Evolutionary conservation across 2,888 invertebrate species (phyloP), one percentile per base, ranked within the genome.

Genomic region (Enoplolaimus lenunculus): DNA sequence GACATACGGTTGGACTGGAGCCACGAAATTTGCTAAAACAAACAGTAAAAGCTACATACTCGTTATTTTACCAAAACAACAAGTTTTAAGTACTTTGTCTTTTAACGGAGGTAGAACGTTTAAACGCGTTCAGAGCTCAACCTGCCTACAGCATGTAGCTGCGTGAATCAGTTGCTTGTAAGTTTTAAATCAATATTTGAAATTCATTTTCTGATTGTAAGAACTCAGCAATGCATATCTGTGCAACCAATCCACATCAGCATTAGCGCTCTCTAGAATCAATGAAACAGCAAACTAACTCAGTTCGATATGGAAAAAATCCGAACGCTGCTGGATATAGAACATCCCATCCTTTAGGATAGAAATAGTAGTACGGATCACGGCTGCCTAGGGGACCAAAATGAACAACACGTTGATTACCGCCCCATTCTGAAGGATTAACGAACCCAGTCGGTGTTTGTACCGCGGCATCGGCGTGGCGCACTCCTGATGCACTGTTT

Each of bases 311-410:
- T 1, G 80, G 80, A 60, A 80, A 80, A 72, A 80, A 80, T 34
- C 80, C 80, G 71, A 80, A 80, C 2, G 76, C 75, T 0, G 80
- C 80, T 31, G 80, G 80, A 73, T 80, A 80, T 26, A 80, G 72
- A 21, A 79, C 76, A 69, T 80, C 80, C 80, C 80, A 80, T 16
- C 80, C 79, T 72, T 80, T 80, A 1, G 79, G 79, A 70, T 79
- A 79, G 68, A 79, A 79, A 69, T 78, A 78, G 71, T 79, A 80
- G 73, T 77, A 80, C 0, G 79, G 79, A 72, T 80, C 80, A 21
- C 80, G 71, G 62, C 78, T 77, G 13, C 79, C 80, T 78, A 80
- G 78, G 21, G 80, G 80, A 0, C 80, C 80, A 71, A 78, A 80
- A 70, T 80, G 80, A 2, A 80, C 72, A 66, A 80, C 69, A 2